Base-by-base conservation (phyloP, 2,797 vertebrate genomes). In the Cryptoblepharus egeriae region DNA sequence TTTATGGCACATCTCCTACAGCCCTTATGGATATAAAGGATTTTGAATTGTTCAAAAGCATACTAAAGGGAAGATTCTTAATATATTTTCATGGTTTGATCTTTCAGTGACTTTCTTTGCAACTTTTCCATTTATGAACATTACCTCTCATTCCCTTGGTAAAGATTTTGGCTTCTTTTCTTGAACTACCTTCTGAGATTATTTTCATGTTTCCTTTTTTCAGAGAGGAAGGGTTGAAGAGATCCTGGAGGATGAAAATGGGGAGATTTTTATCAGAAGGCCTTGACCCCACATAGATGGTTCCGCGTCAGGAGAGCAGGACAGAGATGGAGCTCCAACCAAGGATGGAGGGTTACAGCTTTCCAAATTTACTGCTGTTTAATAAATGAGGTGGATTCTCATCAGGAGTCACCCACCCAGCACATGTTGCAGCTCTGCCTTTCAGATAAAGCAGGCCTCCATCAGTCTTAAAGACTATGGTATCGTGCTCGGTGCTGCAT, bases 201-300 rank as follows among this genome's bases (percentile, higher is more conserved):
- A 2, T 28, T 60, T 24, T 30, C 28, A 12, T 32, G 2, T 70
- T 35, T 49, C 24, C 65, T 75, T 67, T 86, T 92, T 89, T 57
- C 91, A 95, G 94, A 92, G 89, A 74, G 79, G 74, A 39, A 90
- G 91, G 69, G 79, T 95, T 32, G 93, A 95, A 58, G 81, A 92
- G 45, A 92, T 95, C 57, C 80, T 95, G 75, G 85, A 87, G 22
- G 93, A 94, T 69, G 89, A 94, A 16, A 85, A 42, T 49, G 93
- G 84, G 52, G 82, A 92, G 77, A 88, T 90, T 32, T 75, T 89
- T 73, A 89, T 88, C 65, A 71, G 88, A 28, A 78, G 74, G 30
- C 70, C 77, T 68, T 94, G 82, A 42, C 11, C 12, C 28, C 22
- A 9, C 12, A 5, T 35, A 57, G n/a, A 10, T 22, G 16, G 37